These are phyloP conservation scores for Pseudopleuronectes americanus DNA, from an alignment of 2,797 vertebrate genomes.

Conservation along the genomic window DNA sequence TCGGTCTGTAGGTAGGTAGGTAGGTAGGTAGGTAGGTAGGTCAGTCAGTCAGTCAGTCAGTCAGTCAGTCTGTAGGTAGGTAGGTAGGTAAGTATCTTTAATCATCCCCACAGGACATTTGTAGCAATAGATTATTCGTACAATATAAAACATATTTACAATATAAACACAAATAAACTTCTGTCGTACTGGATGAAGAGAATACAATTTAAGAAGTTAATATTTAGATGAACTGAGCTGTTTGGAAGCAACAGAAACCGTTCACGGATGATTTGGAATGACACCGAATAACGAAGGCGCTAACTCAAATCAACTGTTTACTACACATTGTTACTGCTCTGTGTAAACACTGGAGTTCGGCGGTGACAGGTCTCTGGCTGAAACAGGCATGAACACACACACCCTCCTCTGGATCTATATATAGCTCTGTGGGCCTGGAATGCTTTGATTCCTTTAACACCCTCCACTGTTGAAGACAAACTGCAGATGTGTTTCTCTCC, in stretches of 20 bases:
- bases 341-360: constrained; percentile 70
- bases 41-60: too few species aligned
- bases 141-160: neutral
- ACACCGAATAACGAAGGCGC: constrained; percentile 34
- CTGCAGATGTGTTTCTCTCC: constrained; percentile 60
- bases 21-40: too few species aligned
- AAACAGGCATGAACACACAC: constrained; percentile 70
- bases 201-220: neutral
- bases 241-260: constrained; percentile 51
- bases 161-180: neutral
- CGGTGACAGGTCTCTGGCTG: constrained; percentile 61
- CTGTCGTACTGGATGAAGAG: neutral
- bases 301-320: constrained; percentile 41
- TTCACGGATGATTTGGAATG: neutral
- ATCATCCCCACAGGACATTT: too few species aligned
- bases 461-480: constrained; percentile 59
- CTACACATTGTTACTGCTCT: constrained; percentile 52
- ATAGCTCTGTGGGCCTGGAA: constrained; percentile 67
- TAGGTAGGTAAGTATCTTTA: too few species aligned
- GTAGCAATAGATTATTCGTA: too few species aligned
- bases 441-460: constrained; percentile 76
- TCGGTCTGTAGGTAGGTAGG: too few species aligned
- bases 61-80: too few species aligned
- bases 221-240: neutral
- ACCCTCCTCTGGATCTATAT: constrained; percentile 77